Base-by-base conservation (phyloP, 2,797 vertebrate species). In the Centropyge bicolor region DNA sequence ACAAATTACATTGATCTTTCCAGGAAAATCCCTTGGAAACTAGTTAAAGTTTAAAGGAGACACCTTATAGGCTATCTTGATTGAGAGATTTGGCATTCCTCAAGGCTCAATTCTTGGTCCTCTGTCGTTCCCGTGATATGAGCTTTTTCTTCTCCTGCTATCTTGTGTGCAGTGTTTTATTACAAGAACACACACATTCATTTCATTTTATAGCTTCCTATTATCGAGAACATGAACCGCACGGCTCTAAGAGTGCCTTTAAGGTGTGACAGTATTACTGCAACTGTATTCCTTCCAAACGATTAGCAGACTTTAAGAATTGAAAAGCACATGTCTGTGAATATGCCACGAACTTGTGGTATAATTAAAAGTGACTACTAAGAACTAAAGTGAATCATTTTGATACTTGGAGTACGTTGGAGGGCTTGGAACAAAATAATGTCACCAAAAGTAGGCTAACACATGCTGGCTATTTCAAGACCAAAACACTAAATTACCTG, bases 341-440 rank as follows among this genome's bases (percentile, higher is more conserved):
- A n/a, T n/a, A n/a, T n/a, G n/a, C n/a, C n/a, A n/a, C n/a, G n/a
- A n/a, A n/a, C n/a, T n/a, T n/a, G n/a, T n/a, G n/a, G n/a, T n/a
- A 31, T 4, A 55, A 74, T 78, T 57, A n/a, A 74, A 48, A 68
- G 57, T 45, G 35, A 48, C n/a, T n/a, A n/a, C n/a, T n/a, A n/a
- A n/a, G n/a, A n/a, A n/a, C n/a, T n/a, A n/a, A n/a, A n/a, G n/a
- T n/a, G n/a, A n/a, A n/a, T n/a, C n/a, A n/a, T 49, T 73, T 55
- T 45, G 24, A 61, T 16, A 17, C 19, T 13, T 27, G 13, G n/a
- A 49, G 31, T 11, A 24, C 57, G 55, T n/a, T n/a, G n/a, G n/a
- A 65, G n/a, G 24, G 24, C 24, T 45, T 10, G 5, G 3, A 24
- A n/a, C 13, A 22, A 54, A 55, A 57, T 22, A 24, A n/a, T n/a